Percentiles rank a stretch among this genome's conserved stretches.
These are phyloP conservation scores for Unio delphinus DNA, from an alignment of 2,888 invertebrate species.

Conservation along the genomic window DNA sequence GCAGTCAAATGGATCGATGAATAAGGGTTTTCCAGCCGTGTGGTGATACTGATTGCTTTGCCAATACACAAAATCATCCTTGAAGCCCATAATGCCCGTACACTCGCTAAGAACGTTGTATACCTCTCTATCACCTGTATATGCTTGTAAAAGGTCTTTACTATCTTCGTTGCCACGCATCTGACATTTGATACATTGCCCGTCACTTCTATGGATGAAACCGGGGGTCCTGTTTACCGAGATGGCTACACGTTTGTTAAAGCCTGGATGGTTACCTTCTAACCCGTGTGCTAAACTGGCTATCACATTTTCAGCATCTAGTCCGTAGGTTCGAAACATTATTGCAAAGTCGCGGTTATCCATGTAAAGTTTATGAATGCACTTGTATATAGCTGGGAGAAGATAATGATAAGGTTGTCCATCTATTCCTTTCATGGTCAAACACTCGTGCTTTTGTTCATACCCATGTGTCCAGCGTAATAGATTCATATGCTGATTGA, in stretches of 20 bases:
- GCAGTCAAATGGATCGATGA: constrained; percentile 61
- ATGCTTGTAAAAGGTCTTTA: constrained; percentile 13
- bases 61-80: constrained; percentile 68
- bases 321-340: constrained; percentile 68
- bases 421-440: constrained; percentile 58
- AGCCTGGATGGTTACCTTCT: constrained; percentile 63
- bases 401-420: constrained; percentile 68
- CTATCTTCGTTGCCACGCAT: constrained; percentile 11
- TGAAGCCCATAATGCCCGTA: constrained; percentile 62
- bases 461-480: constrained; percentile 55
- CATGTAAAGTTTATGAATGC: constrained; percentile 56
- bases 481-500: constrained; percentile 56
- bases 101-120: constrained; percentile 56
- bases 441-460: constrained; percentile 26
- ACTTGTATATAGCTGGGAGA: constrained; percentile 65
- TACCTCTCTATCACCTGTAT: constrained; percentile 51
- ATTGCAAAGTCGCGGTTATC: constrained; percentile 62
- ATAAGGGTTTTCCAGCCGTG: constrained; percentile 65
- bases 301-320: constrained; percentile 66
- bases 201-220: constrained; percentile 40
- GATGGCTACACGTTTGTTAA: constrained; percentile 45
- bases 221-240: constrained; percentile 52
- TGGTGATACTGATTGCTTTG: constrained; percentile 62
- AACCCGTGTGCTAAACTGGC: constrained; percentile 53
- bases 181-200: constrained; percentile 37